phyloP scores from a whole-genome alignment of 2,797 vertebrate genomes.

The Phoxinus dragarum region DNA sequence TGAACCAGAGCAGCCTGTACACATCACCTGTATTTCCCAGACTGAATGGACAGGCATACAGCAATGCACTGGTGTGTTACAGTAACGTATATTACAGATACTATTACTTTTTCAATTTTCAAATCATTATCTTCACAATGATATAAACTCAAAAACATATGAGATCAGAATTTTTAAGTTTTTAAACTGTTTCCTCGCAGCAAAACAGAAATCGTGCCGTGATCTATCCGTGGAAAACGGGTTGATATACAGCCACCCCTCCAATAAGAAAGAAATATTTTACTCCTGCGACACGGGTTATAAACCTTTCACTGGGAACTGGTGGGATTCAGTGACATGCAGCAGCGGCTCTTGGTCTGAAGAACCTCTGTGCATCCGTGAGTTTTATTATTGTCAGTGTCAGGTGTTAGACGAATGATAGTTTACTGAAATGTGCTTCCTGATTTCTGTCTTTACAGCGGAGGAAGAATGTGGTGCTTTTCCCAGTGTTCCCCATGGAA shows the following conservation, averaged over 20 bases:
- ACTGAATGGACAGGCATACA: not conserved
- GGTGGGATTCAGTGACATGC: not conserved
- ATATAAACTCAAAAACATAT: not conserved
- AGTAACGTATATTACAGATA: constrained; percentile 9
- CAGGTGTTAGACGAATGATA: not conserved
- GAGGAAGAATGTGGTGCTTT: constrained; percentile 42
- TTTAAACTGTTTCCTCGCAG: not conserved
- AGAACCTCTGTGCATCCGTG: not conserved
- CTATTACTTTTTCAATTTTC: not conserved
- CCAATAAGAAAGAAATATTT: not conserved
- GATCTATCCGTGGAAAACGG: not conserved
- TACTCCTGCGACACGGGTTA: not conserved
- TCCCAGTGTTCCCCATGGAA: constrained; percentile 57
- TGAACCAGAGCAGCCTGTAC: not conserved
- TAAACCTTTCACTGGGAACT: not conserved
- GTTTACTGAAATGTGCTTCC: not conserved
- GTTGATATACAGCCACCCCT: fast-evolving
- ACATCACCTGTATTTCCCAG: not conserved
- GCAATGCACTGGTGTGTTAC: not conserved
- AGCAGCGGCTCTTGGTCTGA: not conserved
- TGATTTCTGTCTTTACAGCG: constrained; percentile 53
- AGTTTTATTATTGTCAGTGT: constrained; percentile 2
- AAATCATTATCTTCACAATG: constrained; percentile 20
- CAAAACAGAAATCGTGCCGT: not conserved
- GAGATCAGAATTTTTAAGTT: not conserved